A percentile compares a stretch with the other conserved stretches of the same genome.
These are phyloP conservation scores for Mesodorylaimus sp. DNA, from an alignment of 2,888 invertebrate species.

Conservation along the genomic window DNA sequence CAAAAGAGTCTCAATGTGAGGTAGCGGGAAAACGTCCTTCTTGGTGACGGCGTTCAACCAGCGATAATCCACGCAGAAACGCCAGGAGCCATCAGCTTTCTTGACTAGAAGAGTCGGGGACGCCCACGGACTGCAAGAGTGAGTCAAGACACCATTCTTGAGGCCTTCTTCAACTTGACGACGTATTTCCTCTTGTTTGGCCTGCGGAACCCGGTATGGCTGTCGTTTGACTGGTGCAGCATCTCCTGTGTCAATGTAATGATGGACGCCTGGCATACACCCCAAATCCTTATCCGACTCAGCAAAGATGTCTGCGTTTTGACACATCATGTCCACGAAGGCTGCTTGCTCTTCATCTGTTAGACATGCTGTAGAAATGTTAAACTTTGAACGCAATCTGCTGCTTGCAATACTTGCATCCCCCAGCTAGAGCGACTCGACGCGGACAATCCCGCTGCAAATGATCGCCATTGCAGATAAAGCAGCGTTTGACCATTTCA, in stretches of 20 bases:
- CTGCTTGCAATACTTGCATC: too few species aligned
- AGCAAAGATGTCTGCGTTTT: neutral
- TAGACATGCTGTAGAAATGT: too few species aligned
- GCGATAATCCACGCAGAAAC: slow-evolving; percentile 4
- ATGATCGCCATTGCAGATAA: too few species aligned
- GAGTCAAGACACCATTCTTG: neutral
- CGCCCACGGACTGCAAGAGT: neutral
- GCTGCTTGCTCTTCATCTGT: too few species aligned
- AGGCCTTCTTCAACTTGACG: neutral
- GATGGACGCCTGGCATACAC: neutral
- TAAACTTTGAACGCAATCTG: too few species aligned
- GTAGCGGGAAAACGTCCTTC: slow-evolving; percentile 2
- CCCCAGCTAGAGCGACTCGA: too few species aligned
- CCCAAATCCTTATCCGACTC: neutral
- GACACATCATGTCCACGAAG: neutral
- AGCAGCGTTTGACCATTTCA: too few species aligned
- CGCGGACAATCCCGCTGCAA: too few species aligned
- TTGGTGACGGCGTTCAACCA: slow-evolving; percentile 4
- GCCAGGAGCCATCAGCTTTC: slow-evolving; percentile 1
- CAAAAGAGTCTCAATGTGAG: neutral
- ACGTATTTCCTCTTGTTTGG: neutral
- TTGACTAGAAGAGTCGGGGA: neutral
- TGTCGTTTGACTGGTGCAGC: neutral
- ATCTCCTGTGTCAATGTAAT: slow-evolving; percentile 2
- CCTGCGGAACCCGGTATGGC: neutral